Conservation (phyloP, 2,797 vertebrate species). For the Salarias fasciatus region DNA sequence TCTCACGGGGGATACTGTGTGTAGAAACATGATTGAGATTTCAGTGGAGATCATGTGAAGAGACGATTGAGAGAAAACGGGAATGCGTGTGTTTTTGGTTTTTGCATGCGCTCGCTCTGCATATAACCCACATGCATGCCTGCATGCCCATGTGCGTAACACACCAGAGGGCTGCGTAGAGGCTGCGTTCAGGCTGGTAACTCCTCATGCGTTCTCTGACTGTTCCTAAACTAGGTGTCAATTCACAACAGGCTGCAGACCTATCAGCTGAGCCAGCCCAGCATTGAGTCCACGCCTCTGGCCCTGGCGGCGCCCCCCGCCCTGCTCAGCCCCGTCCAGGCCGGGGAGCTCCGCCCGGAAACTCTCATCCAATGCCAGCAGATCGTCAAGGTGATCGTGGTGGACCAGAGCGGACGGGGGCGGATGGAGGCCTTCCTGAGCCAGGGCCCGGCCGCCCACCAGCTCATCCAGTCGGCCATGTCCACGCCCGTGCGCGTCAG, state of each 20-base stretch:
- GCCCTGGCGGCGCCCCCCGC: slow-evolving; percentile 85
- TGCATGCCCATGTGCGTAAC: slow-evolving; percentile 72
- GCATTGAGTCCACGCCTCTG: slow-evolving; percentile 85
- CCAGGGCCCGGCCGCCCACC: slow-evolving; percentile 91
- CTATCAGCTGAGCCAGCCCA: slow-evolving; percentile 93
- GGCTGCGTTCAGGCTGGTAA: slow-evolving; percentile 96
- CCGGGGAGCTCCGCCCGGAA: slow-evolving; percentile 86
- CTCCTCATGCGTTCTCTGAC: slow-evolving; percentile 99
- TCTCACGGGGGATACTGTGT: slow-evolving; percentile 48
- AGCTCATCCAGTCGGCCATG: slow-evolving; percentile 90
- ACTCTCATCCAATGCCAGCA: slow-evolving; percentile 99
- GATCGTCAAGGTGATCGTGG: slow-evolving; percentile 98
- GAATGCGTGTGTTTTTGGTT: slow-evolving; percentile 41
- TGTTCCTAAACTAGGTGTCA: slow-evolving; percentile 99
- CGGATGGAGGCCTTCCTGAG: slow-evolving; percentile 97
- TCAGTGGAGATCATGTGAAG: slow-evolving; percentile 33
- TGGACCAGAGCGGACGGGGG: slow-evolving; percentile 95
- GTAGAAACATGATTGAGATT: slow-evolving; percentile 14
- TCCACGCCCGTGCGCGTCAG: slow-evolving; percentile 87
- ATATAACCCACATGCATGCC: slow-evolving; percentile 70
- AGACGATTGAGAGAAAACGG: slow-evolving; percentile 37
- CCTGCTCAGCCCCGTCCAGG: slow-evolving; percentile 79
- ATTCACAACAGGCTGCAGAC: slow-evolving; percentile 99
- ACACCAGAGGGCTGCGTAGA: slow-evolving; percentile 80
- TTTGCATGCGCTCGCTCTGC: slow-evolving; percentile 68